Percentiles rank a stretch among this genome's conserved stretches.
Evolutionary conservation across 2,113 vertebrate species (phyloP).

Genomic region (Forbesichthys papilliferus): DNA sequence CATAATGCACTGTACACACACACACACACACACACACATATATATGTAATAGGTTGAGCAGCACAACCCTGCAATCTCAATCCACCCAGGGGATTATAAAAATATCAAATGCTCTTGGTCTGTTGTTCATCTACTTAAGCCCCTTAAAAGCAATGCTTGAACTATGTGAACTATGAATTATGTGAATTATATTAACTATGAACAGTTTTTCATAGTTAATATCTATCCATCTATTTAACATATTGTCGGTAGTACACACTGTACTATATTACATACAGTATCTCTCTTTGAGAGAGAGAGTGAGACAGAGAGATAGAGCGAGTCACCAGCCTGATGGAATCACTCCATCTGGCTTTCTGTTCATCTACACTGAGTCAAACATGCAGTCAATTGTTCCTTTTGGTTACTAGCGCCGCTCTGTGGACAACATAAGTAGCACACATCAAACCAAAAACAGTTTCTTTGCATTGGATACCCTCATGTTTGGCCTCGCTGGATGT

Average conservation of each 20-base stretch:
- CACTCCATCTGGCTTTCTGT: not conserved
- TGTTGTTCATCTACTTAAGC: slow-evolving; percentile 46
- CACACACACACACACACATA: not conserved
- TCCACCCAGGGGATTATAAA: slow-evolving; percentile 54
- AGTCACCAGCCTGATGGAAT: not conserved
- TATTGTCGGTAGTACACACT: too few relatives aligned
- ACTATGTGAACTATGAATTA: slow-evolving; percentile 26
- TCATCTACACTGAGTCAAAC: not conserved
- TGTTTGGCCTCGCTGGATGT: slow-evolving; percentile 26
- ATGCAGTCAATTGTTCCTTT: not conserved
- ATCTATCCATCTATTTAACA: too few relatives aligned
- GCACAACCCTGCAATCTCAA: slow-evolving; percentile 29
- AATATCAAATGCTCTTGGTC: slow-evolving; percentile 51
- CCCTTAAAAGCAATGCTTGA: slow-evolving; percentile 52
- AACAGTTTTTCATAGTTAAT: too few relatives aligned
- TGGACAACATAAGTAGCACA: slow-evolving; percentile 7
- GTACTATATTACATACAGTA: too few relatives aligned
- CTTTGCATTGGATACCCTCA: slow-evolving; percentile 36
- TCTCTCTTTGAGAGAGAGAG: not conserved
- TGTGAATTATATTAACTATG: too few relatives aligned
- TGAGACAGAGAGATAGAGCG: not conserved
- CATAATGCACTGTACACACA: not conserved
- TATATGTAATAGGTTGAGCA: slow-evolving; percentile 3
- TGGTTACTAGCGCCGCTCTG: slow-evolving; percentile 5
- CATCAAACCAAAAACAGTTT: not conserved